These are phyloP conservation scores for Adrianichthys oophorus DNA, from an alignment of 2,797 vertebrate species.

Conservation along the genomic window DNA sequence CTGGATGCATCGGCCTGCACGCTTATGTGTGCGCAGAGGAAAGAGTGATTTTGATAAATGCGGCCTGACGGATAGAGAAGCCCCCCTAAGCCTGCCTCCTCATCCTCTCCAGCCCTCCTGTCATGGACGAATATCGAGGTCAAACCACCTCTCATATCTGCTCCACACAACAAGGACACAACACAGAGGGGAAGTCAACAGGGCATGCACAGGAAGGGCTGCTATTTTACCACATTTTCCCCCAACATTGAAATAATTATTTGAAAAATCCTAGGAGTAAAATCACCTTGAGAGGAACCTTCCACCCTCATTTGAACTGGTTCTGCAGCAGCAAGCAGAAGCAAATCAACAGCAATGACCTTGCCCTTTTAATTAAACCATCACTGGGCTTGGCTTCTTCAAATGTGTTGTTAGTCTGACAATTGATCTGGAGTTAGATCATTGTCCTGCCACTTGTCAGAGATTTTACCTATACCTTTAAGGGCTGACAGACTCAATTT, in stretches of 20 bases:
- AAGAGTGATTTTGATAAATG: conserved; percentile 67
- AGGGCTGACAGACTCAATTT: conserved; percentile 14
- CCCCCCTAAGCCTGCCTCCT: conserved; percentile 61
- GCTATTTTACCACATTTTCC: conserved; percentile 8
- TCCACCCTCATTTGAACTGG: conserved; percentile 1
- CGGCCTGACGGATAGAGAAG: conserved; percentile 68
- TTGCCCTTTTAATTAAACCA: no score
- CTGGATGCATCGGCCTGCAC: conserved; percentile 1
- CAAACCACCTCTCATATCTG: conserved; percentile 67
- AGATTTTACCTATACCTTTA: conserved; percentile 11
- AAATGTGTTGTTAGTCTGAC: no score
- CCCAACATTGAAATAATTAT: not conserved
- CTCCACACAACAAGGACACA: conserved; percentile 41
- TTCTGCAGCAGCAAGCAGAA: no score
- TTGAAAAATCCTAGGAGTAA: not conserved
- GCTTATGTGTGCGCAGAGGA: conserved; percentile 2
- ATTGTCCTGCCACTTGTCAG: not conserved
- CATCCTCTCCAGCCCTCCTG: conserved; percentile 55
- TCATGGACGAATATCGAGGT: conserved; percentile 64
- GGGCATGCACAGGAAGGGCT: conserved; percentile 2
- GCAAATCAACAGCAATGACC: no score
- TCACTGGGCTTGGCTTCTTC: no score
- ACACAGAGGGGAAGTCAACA: conserved; percentile 27
- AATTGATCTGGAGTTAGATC: conserved; percentile 13
- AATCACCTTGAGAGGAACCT: not conserved